phyloP scores from a whole-genome alignment of 92 coral and sea anemone genomes.

The Pocillopora grandis region DNA sequence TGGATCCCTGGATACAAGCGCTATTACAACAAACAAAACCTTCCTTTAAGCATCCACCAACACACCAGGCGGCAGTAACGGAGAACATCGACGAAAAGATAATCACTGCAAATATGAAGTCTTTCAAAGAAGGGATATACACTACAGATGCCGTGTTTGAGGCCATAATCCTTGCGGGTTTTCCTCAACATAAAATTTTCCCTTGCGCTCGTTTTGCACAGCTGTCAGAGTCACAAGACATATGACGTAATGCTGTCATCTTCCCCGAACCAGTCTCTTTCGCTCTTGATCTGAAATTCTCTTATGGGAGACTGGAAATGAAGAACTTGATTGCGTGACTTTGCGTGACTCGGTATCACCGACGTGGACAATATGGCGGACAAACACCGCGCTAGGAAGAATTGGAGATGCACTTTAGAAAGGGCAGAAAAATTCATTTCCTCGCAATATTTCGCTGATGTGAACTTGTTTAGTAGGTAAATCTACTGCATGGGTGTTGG shows the following conservation, averaged over 20 bases:
- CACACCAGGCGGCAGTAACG: background rate
- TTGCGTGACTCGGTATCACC: background rate
- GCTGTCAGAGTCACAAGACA: too few relatives aligned
- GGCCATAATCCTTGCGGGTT: background rate
- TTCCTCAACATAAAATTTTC: too few relatives aligned
- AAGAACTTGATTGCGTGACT: slow-evolving; percentile 2
- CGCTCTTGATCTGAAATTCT: too few relatives aligned
- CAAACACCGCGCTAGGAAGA: slow-evolving; percentile 58
- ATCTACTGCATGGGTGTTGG: too few relatives aligned
- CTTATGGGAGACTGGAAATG: background rate
- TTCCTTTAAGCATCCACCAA: background rate
- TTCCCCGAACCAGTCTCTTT: too few relatives aligned
- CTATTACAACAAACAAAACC: background rate
- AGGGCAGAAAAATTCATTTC: slow-evolving; percentile 98
- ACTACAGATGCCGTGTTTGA: too few relatives aligned
- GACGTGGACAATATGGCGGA: slow-evolving; percentile 23
- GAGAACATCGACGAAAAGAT: background rate
- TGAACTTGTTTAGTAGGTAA: slow-evolving; percentile 91
- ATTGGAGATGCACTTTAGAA: slow-evolving; percentile 95
- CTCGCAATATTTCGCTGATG: slow-evolving; percentile 76
- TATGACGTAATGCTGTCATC: too few relatives aligned
- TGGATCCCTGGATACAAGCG: background rate
- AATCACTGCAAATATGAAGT: background rate
- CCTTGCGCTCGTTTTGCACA: too few relatives aligned
- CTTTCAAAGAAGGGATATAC: background rate